Evolutionary conservation across 2,888 invertebrate species (phyloP).

Genomic region (Nysson spinosus): DNA sequence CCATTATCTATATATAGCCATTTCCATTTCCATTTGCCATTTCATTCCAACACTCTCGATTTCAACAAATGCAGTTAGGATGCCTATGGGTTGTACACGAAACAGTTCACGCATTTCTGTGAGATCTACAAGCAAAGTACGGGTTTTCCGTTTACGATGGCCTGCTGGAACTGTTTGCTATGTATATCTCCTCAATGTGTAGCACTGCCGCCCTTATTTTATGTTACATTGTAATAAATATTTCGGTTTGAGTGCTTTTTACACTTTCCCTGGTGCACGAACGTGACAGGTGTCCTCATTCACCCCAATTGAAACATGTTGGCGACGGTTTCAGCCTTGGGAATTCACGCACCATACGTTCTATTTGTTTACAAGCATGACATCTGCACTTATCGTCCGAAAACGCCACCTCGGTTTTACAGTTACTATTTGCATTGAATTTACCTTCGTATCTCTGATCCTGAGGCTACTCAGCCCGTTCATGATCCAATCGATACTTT

Average conservation of each 20-base stretch:
- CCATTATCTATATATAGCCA: too few relatives aligned
- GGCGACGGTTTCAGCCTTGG: background rate
- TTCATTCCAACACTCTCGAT: background rate
- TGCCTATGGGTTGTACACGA: background rate
- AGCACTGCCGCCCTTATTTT: too few relatives aligned
- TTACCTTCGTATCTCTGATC: background rate
- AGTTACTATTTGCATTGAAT: background rate
- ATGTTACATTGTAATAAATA: background rate
- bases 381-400: too few relatives aligned
- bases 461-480: conserved; percentile 1
- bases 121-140: conserved; percentile 4
- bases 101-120: background rate
- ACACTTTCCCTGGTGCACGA: background rate
- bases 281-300: background rate
- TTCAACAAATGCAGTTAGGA: background rate
- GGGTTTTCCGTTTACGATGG: background rate
- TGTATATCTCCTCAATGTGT: background rate
- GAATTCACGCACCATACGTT: background rate
- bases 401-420: too few relatives aligned
- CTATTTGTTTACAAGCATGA: too few relatives aligned
- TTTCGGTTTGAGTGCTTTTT: background rate
- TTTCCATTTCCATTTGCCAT: too few relatives aligned
- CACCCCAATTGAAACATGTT: background rate
- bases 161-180: background rate
- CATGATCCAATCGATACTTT: conserved; percentile 22